Evolutionary conservation across 2,888 invertebrate genomes (phyloP).

Genomic region (Polymixis flavicincta): DNA sequence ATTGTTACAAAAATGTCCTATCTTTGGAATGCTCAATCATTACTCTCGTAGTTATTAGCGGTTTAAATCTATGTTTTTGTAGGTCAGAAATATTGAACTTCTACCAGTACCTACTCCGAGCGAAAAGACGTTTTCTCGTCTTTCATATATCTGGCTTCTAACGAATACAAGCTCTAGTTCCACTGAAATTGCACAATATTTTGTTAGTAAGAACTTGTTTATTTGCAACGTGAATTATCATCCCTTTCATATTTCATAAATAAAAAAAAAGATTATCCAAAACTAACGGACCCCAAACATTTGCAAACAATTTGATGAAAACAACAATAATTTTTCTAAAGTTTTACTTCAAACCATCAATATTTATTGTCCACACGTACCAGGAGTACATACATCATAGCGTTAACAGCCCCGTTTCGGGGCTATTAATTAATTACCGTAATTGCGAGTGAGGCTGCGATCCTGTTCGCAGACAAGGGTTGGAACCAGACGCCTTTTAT

Average conservation of each 20-base stretch:
- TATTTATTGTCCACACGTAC: constrained; percentile 18
- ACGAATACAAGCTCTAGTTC: background rate
- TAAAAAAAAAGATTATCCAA: no score
- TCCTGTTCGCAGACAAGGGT: constrained; percentile 63
- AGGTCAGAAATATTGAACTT: no score
- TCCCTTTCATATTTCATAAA: no score
- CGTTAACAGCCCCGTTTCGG: constrained; percentile 37
- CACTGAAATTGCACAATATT: background rate
- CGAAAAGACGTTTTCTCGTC: no score
- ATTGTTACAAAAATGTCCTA: no score
- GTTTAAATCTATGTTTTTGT: no score
- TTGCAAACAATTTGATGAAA: no score
- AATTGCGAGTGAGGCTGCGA: constrained; percentile 61
- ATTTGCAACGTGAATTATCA: background rate
- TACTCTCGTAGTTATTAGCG: no score
- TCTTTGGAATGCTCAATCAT: no score
- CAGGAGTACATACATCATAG: constrained; percentile 48
- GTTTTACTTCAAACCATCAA: background rate
- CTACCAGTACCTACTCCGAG: no score
- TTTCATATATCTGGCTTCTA: background rate
- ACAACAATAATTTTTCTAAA: background rate
- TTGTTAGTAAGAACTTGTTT: background rate
- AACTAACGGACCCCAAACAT: background rate
- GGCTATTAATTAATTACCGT: constrained; percentile 64
- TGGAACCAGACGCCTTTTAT: constrained; percentile 59